These are phyloP conservation scores for Platorchestia sp. DNA, from an alignment of 1,140 invertebrate species.

Conservation along the genomic window DNA sequence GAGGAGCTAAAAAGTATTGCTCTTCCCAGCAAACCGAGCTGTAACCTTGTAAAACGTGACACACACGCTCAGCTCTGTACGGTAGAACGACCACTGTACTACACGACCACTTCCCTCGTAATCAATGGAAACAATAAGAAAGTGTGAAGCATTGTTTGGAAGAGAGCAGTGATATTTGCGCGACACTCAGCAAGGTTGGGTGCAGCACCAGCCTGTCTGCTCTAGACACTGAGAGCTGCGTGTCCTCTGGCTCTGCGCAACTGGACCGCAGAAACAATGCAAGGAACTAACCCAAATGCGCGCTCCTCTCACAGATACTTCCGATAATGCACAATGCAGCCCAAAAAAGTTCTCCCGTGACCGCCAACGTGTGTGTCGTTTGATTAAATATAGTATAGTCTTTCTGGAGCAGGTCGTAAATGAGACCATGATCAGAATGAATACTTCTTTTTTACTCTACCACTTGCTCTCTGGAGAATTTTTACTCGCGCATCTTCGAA, in stretches of 20 bases:
- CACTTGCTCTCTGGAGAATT: background rate
- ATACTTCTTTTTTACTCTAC: background rate
- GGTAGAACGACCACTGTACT: background rate
- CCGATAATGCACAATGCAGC: conserved; percentile 52
- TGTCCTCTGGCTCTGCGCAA: background rate
- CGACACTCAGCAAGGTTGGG: conserved; percentile 36
- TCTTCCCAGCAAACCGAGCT: background rate
- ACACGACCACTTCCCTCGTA: conserved; percentile 31
- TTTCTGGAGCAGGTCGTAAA: background rate
- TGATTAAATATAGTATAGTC: conserved; percentile 25
- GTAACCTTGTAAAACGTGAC: background rate
- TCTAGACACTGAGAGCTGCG: background rate
- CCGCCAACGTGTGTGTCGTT: conserved; percentile 4
- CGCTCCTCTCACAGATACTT: conserved; percentile 41
- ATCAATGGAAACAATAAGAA: conserved; percentile 42
- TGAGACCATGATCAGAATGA: background rate
- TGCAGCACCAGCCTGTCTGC: conserved; percentile 11
- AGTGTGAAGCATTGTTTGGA: conserved; percentile 51
- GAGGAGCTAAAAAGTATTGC: background rate
- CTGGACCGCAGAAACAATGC: conserved; percentile 50
- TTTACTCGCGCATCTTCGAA: background rate
- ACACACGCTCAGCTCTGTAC: background rate
- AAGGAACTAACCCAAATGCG: conserved; percentile 48
- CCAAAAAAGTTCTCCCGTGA: background rate
- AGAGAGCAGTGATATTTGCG: conserved; percentile 50